Conservation (phyloP, 2,888 invertebrate species). For the Timema cristinae region DNA sequence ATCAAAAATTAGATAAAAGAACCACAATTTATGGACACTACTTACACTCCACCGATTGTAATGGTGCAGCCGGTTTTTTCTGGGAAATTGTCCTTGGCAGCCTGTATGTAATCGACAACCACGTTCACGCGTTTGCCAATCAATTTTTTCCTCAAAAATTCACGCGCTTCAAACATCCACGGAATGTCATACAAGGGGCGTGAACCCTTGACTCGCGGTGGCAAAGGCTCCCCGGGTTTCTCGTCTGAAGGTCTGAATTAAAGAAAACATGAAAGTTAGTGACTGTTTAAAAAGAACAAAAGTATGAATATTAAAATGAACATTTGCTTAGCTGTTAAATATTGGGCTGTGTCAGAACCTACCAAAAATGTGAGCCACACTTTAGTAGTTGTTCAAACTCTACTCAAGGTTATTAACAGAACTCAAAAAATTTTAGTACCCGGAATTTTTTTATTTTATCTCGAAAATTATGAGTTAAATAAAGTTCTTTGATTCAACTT, state of each 20-base stretch:
- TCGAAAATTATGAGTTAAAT: no score
- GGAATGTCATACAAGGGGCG: slow-evolving; percentile 97
- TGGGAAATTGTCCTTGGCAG: slow-evolving; percentile 87
- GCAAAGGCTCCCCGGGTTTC: slow-evolving; percentile 35
- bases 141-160: slow-evolving; percentile 91
- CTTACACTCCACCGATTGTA: slow-evolving; percentile 70
- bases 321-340: no score
- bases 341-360: no score
- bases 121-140: slow-evolving; percentile 93
- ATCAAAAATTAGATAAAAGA: no score
- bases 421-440: no score
- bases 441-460: no score
- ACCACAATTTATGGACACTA: slow-evolving; percentile 29
- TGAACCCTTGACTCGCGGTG: slow-evolving; percentile 66
- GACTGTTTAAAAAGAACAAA: no score
- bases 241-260: slow-evolving; percentile 49
- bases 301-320: no score
- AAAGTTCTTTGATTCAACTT: no score
- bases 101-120: slow-evolving; percentile 93
- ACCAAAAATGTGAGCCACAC: no score
- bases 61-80: slow-evolving; percentile 96
- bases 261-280: slow-evolving; percentile 11
- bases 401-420: no score
- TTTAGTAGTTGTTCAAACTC: no score
- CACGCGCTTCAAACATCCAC: slow-evolving; percentile 97